phyloP scores from a whole-genome alignment of 2,797 vertebrate genomes.

The Novumbra hubbsi region DNA sequence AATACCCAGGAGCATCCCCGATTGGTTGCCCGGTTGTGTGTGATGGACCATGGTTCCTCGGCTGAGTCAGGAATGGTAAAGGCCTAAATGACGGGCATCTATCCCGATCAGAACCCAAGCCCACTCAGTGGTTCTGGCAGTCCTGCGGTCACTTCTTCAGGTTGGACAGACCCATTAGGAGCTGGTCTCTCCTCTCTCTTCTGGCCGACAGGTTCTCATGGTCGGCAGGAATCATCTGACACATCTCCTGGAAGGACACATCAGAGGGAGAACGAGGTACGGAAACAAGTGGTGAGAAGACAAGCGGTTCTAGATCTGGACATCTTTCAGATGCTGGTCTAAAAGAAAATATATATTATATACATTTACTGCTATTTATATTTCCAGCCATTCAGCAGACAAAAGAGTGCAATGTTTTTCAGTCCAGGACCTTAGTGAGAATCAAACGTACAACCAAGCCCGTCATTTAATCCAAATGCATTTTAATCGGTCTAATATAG shows the following conservation, averaged over 20 bases:
- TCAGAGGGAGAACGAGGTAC: constrained; percentile 6
- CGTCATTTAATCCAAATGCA: not conserved
- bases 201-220: constrained; percentile 78
- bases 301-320: not conserved
- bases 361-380: too few relatives aligned
- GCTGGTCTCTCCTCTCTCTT: constrained; percentile 82
- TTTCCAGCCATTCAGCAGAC: too few relatives aligned
- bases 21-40: not conserved
- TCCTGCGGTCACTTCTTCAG: constrained; percentile 78
- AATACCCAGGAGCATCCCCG: not conserved
- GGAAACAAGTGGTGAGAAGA: not conserved
- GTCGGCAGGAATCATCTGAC: constrained; percentile 76
- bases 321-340: not conserved
- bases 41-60: not conserved
- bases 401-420: too few relatives aligned
- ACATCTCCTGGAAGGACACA: constrained; percentile 79
- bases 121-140: not conserved
- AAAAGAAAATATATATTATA: not conserved
- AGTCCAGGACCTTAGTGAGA: too few relatives aligned
- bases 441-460: not conserved
- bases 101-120: not conserved
- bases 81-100: not conserved
- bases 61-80: not conserved
- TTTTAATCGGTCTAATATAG: not conserved
- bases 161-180: constrained; percentile 81